A percentile compares a stretch with the other conserved stretches of the same genome.
phyloP scores from a whole-genome alignment of 2,113 vertebrate species.

The Cyanoramphus novaezelandiae region DNA sequence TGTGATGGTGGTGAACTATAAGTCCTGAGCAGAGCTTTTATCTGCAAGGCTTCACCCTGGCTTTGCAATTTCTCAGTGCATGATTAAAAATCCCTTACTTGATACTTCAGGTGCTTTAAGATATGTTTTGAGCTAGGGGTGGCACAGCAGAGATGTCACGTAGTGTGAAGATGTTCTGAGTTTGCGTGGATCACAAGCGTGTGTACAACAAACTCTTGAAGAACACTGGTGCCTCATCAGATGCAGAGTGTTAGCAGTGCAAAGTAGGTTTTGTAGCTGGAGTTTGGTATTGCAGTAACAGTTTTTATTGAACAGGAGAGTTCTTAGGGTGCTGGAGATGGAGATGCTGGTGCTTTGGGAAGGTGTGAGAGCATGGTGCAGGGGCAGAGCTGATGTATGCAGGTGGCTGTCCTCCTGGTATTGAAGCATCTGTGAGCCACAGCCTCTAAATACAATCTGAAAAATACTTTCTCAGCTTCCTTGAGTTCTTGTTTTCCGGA shows the following conservation, averaged over 20 bases:
- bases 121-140: not conserved
- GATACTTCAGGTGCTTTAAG: not conserved
- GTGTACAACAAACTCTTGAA: rapidly evolving
- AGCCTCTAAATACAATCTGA: not conserved
- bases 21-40: conserved; percentile 19
- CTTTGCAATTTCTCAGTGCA: rapidly evolving
- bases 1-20: not conserved
- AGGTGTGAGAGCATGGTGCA: rapidly evolving
- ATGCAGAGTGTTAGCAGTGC: not conserved
- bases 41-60: not conserved
- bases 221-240: not conserved
- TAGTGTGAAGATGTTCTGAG: not conserved
- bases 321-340: not conserved
- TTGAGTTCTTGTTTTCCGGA: not conserved
- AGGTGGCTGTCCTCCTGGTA: not conserved
- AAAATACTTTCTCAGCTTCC: conserved; percentile 4
- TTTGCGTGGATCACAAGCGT: rapidly evolving
- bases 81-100: not conserved
- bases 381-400: not conserved
- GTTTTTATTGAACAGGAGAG: not conserved
- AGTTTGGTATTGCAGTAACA: not conserved
- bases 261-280: not conserved
- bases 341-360: not conserved
- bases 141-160: not conserved
- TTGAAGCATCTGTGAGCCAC: not conserved